Conservation (phyloP, 2,113 vertebrate species). For the Terrapene triunguis region DNA sequence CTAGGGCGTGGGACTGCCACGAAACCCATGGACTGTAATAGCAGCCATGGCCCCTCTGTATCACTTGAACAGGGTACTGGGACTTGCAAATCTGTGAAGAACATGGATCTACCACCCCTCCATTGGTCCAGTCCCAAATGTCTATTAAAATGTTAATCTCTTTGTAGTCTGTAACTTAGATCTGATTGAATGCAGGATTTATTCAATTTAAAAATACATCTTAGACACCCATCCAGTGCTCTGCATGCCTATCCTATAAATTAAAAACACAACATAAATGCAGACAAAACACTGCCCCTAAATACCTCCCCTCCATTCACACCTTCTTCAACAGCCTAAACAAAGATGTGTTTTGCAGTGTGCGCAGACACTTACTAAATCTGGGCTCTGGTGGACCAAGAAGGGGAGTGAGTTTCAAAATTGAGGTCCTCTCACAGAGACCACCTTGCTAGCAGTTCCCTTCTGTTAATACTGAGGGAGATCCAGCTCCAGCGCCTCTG, state of each 20-base stretch:
- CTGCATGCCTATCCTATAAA: slow-evolving; percentile 42
- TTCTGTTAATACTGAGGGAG: background rate
- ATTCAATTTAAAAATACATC: slow-evolving; percentile 64
- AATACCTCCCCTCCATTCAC: slow-evolving; percentile 52
- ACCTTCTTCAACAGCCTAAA: slow-evolving; percentile 49
- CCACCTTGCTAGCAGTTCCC: background rate
- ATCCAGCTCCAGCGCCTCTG: background rate
- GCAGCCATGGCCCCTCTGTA: background rate
- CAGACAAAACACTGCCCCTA: slow-evolving; percentile 61
- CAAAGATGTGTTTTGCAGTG: slow-evolving; percentile 49
- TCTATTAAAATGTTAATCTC: slow-evolving; percentile 1
- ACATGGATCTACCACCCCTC: background rate
- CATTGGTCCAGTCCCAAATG: slow-evolving; percentile 23
- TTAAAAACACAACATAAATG: slow-evolving; percentile 68
- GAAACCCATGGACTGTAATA: background rate
- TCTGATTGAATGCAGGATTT: slow-evolving; percentile 44
- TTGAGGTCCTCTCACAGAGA: background rate
- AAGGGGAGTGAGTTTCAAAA: slow-evolving; percentile 62
- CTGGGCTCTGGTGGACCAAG: background rate
- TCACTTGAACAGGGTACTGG: background rate
- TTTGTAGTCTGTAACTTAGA: slow-evolving; percentile 39
- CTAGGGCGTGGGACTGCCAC: background rate
- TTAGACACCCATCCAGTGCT: slow-evolving; percentile 34
- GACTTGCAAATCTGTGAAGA: slow-evolving; percentile 6
- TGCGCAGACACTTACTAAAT: slow-evolving; percentile 65